Evolutionary conservation across 2,113 vertebrate genomes (phyloP).

Genomic region (Onychorhynchus coronatus): DNA sequence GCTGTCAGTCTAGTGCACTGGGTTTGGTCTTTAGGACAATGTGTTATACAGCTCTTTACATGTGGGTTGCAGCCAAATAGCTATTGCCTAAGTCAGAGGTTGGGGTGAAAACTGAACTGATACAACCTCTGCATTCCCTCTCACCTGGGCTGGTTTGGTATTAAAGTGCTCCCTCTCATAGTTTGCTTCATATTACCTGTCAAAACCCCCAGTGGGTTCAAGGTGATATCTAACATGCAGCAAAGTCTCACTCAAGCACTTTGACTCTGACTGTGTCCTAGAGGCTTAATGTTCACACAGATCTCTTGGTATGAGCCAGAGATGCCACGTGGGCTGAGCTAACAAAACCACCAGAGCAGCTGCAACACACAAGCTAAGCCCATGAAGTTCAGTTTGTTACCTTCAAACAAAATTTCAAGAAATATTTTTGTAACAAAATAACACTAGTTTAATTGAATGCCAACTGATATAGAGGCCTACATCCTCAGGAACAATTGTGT

Average conservation of each 20-base stretch:
- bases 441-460: neutral
- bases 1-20: neutral
- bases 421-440: neutral
- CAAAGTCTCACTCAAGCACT: neutral
- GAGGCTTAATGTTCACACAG: neutral
- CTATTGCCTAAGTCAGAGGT: neutral
- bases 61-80: neutral
- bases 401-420: neutral
- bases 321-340: neutral
- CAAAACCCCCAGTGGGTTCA: neutral
- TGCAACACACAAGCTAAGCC: neutral
- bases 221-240: neutral
- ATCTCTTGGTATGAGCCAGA: neutral
- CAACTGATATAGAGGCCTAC: neutral
- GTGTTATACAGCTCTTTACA: accelerated
- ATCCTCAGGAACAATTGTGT: neutral
- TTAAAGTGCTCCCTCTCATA: neutral
- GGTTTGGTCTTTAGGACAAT: neutral
- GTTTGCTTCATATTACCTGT: neutral
- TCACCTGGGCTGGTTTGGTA: accelerated
- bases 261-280: neutral
- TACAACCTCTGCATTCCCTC: neutral
- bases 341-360: neutral
- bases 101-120: neutral
- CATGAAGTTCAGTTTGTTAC: neutral